Evolutionary conservation across 2,113 vertebrate genomes (phyloP).

Genomic region (Podarcis cretensis): DNA sequence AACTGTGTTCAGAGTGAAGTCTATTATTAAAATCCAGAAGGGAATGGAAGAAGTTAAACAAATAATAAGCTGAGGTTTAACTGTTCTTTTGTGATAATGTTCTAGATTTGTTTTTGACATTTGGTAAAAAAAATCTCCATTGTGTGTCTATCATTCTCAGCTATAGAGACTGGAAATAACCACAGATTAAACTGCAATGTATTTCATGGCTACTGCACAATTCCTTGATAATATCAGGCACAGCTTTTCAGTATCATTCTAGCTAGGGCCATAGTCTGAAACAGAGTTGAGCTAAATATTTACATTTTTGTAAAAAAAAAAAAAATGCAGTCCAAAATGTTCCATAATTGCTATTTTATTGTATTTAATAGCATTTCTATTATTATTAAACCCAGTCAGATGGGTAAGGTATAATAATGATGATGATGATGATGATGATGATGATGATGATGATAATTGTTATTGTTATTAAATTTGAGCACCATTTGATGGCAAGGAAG

Average conservation of each 20-base stretch:
- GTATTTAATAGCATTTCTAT: too few relatives aligned
- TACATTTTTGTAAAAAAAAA: background rate
- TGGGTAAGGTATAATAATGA: too few relatives aligned
- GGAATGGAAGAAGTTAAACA: slow-evolving; percentile 47
- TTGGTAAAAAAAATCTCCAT: background rate
- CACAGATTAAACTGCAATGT: background rate
- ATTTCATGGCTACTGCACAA: slow-evolving; percentile 19
- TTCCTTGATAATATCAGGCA: background rate
- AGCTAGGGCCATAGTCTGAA: background rate
- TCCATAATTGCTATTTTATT: too few relatives aligned
- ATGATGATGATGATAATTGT: background rate
- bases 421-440: too few relatives aligned
- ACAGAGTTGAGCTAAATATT: background rate
- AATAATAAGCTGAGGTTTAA: slow-evolving; percentile 51
- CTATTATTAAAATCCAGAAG: slow-evolving; percentile 50
- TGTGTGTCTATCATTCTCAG: slow-evolving; percentile 1
- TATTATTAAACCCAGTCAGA: too few relatives aligned
- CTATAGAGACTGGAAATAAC: background rate
- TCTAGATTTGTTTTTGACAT: slow-evolving; percentile 32
- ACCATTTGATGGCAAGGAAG: background rate
- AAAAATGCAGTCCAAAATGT: too few relatives aligned
- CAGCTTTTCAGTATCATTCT: slow-evolving; percentile 11
- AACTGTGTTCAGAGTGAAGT: background rate
- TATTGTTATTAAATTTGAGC: background rate
- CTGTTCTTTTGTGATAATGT: slow-evolving; percentile 30